Evolutionary conservation across 2,888 invertebrate genomes (phyloP).

Genomic region (Lasioglossum marginatum): DNA sequence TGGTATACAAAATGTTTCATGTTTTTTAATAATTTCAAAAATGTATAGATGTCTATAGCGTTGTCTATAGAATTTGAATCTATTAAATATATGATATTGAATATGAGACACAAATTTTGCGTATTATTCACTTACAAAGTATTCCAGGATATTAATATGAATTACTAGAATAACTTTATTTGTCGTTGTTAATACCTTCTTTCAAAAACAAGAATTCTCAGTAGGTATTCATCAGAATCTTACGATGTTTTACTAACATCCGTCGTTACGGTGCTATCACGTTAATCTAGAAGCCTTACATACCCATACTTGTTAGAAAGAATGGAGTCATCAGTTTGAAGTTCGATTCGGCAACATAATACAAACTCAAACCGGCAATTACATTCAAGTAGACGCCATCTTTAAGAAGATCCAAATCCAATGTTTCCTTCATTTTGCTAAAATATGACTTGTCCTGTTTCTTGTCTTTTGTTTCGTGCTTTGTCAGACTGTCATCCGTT

Average conservation of each 20-base stretch:
- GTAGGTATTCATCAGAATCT: slow-evolving; percentile 2
- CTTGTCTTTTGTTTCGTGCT: background rate
- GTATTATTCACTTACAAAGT: background rate
- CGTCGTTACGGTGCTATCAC: slow-evolving; percentile 52
- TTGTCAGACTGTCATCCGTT: slow-evolving; percentile 2
- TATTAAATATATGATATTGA: too few relatives aligned
- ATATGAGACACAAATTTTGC: background rate
- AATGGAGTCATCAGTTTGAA: slow-evolving; percentile 85
- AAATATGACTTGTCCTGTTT: slow-evolving; percentile 5
- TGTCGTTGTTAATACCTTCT: background rate
- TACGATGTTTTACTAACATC: slow-evolving; percentile 30
- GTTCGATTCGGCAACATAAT: slow-evolving; percentile 85
- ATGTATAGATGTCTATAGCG: background rate
- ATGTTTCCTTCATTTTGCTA: slow-evolving; percentile 51
- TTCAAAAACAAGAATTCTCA: background rate
- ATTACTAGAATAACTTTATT: background rate
- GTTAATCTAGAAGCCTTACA: slow-evolving; percentile 38
- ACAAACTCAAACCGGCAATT: slow-evolving; percentile 83
- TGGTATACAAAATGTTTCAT: background rate
- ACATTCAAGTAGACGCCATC: slow-evolving; percentile 73
- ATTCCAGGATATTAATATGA: background rate
- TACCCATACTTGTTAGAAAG: slow-evolving; percentile 82
- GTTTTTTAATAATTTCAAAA: background rate
- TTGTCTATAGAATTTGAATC: background rate
- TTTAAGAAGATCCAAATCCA: slow-evolving; percentile 75